A percentile compares a stretch with the other conserved stretches of the same genome.
Conservation (phyloP, 2,797 vertebrate genomes). For the Oreochromis mossambicus region DNA sequence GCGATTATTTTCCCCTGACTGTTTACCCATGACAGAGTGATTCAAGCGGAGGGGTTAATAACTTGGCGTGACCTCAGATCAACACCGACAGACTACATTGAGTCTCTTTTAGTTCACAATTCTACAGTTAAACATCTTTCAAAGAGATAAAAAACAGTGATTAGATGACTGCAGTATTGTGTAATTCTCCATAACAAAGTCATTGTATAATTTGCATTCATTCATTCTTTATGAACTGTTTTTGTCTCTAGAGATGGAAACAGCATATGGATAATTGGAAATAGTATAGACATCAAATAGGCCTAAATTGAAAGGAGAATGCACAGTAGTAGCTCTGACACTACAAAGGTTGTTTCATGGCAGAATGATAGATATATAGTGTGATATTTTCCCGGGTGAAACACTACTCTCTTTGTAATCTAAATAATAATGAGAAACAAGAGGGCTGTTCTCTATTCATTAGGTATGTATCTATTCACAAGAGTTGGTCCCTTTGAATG, state of each 20-base stretch:
- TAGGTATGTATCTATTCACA: not conserved
- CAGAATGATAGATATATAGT: not conserved
- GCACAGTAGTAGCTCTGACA: not conserved
- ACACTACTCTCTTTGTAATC: not conserved
- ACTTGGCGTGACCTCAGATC: constrained; percentile 67
- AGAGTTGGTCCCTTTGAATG: not conserved
- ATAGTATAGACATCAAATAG: not conserved
- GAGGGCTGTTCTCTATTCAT: not conserved
- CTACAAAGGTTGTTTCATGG: not conserved
- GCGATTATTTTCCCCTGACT: constrained; percentile 59
- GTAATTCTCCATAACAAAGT: not conserved
- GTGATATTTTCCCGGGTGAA: not conserved
- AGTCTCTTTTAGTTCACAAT: not conserved
- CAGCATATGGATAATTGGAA: constrained; percentile 16
- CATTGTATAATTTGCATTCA: not conserved
- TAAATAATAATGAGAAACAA: not conserved
- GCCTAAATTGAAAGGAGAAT: not conserved
- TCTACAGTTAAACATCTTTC: constrained; percentile 1
- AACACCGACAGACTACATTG: constrained; percentile 42
- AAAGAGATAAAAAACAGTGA: constrained; percentile 6
- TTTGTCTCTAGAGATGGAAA: not conserved
- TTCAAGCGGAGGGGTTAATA: constrained; percentile 71
- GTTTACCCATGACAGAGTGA: constrained; percentile 59
- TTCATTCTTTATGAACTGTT: not conserved
- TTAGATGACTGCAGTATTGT: not conserved